A percentile compares a stretch with the other conserved stretches of the same genome.
These are phyloP conservation scores for Synergus itoensis DNA, from an alignment of 2,888 invertebrate genomes.

Conservation along the genomic window DNA sequence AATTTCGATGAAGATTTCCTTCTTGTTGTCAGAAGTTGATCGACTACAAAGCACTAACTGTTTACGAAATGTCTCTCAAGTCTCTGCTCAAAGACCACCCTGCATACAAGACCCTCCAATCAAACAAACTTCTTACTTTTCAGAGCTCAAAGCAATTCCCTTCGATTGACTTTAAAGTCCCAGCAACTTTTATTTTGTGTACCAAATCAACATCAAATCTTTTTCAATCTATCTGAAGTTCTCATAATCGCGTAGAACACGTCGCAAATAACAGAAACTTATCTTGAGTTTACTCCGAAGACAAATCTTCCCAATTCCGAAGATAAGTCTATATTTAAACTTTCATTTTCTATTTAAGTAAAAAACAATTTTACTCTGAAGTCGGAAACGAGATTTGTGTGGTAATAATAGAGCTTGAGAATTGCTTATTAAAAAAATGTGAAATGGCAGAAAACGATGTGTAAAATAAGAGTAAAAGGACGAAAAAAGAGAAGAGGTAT, in stretches of 20 bases:
- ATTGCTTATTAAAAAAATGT: background rate
- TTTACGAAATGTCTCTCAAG: slow-evolving; percentile 26
- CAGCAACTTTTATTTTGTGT: slow-evolving; percentile 27
- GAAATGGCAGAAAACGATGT: background rate
- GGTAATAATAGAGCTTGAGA: slow-evolving; percentile 3
- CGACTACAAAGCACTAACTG: slow-evolving; percentile 8
- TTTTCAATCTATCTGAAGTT: background rate
- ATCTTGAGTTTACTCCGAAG: too few species aligned
- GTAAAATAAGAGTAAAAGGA: slow-evolving; percentile 3
- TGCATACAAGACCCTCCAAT: slow-evolving; percentile 35
- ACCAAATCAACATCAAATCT: background rate
- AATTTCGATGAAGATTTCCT: slow-evolving; percentile 13
- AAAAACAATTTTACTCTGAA: background rate
- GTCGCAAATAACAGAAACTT: too few species aligned
- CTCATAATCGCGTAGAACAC: too few species aligned
- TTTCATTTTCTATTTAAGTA: too few species aligned
- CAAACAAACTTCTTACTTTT: slow-evolving; percentile 34
- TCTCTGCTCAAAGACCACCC: slow-evolving; percentile 9
- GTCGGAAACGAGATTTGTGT: slow-evolving; percentile 13
- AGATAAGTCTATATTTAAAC: background rate
- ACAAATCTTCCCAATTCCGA: background rate
- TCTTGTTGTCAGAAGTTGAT: slow-evolving; percentile 11
- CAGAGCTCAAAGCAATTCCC: slow-evolving; percentile 22
- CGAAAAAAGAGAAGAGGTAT: slow-evolving; percentile 45
- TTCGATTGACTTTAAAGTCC: slow-evolving; percentile 29